Percentiles rank a stretch among this genome's conserved stretches.
These are phyloP conservation scores for Nycticorax nycticorax DNA, from an alignment of 2,113 vertebrate genomes.

Conservation along the genomic window DNA sequence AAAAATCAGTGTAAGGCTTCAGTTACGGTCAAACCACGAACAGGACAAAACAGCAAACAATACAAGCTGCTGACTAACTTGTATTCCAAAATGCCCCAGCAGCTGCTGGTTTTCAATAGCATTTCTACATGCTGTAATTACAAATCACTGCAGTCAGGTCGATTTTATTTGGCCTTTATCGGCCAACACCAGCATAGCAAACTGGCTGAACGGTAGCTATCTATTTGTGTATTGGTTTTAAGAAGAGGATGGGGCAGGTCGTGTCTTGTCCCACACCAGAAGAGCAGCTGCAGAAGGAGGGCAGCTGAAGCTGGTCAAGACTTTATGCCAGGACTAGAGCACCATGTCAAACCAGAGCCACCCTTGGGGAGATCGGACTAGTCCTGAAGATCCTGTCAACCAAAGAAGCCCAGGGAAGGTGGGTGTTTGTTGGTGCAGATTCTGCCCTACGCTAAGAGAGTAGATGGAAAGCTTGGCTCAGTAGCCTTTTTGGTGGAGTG, in stretches of 20 bases:
- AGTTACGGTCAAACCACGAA: neutral
- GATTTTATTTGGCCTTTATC: neutral
- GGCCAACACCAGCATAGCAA: neutral
- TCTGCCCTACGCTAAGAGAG: rapidly evolving
- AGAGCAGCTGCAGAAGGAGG: neutral
- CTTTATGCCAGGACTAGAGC: neutral
- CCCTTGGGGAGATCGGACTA: rapidly evolving
- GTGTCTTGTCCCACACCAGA: neutral
- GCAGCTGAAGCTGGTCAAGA: neutral
- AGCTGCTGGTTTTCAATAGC: neutral
- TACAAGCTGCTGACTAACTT: neutral
- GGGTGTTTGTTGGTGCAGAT: neutral
- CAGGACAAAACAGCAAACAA: neutral
- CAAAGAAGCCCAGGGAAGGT: neutral
- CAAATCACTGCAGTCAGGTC: neutral
- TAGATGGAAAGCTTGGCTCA: neutral
- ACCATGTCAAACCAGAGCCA: neutral
- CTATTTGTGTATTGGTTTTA: neutral
- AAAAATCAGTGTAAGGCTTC: neutral
- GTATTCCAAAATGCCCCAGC: neutral
- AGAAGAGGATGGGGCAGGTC: neutral
- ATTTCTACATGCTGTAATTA: neutral
- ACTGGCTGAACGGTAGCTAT: neutral
- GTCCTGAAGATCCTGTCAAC: neutral
- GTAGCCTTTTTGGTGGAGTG: neutral